Evolutionary conservation across 2,797 vertebrate species (phyloP), one percentile per base, ranked within the genome.

Genomic region (Neostethus bicornis): DNA sequence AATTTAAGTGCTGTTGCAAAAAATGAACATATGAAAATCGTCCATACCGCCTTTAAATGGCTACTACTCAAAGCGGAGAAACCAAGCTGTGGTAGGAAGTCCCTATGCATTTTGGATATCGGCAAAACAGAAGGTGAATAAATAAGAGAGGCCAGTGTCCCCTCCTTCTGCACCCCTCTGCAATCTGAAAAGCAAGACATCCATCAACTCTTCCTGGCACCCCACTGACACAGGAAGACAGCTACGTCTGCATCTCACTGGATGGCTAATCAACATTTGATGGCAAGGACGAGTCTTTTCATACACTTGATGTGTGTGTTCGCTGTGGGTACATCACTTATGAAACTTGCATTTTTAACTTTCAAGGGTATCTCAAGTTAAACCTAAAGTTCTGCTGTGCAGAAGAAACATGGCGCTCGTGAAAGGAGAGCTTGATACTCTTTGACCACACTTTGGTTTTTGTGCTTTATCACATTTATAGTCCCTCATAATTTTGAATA

Each of bases 161-260:
- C 63, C 39, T 68, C 51, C 62, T 62, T 73, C 60, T 13, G 12
- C 35, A 24, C 61, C 46, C 61, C 73, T 59, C 61, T 41, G 73
- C 61, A 73, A 67, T 80, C 77, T 77, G 69, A 54, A 59, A 72
- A 79, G 78, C 74, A 51, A 80, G 78, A 81, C 83, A 85, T 89
- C 84, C 81, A 77, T 89, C 66, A 84, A 73, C 62, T 52, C 55
- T 68, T 70, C 74, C 68, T 47, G 54, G 70, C 73, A 76, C 75
- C 84, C 70, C 66, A 45, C 60, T 1, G 66, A 79, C 77, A 73
- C 68, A 42, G 64, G 55, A 58, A 73, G 78, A 73, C 84, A 79
- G 68, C 61, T 64, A 29, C 65, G 79, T 84, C 81, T 72, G 68
- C 67, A 71, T 77, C 77, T 75, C 39, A 12, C 62, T 50, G 63